These are phyloP conservation scores for Lethenteron camtschaticum DNA, from an alignment of 2,113 vertebrate species.

Conservation along the genomic window DNA sequence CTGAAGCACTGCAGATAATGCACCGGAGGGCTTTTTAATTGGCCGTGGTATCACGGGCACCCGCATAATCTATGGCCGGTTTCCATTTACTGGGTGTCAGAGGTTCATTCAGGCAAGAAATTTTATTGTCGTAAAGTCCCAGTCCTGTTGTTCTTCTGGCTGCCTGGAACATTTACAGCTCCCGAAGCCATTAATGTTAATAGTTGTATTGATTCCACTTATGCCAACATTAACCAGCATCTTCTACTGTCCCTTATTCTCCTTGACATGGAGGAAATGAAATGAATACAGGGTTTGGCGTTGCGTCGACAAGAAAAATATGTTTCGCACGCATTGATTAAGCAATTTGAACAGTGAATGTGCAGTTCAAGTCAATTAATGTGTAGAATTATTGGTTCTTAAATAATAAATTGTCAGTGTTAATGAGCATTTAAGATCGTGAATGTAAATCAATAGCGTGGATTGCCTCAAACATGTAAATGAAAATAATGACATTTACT, in stretches of 20 bases:
- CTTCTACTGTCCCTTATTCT: neutral
- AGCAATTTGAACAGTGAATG: too few relatives aligned
- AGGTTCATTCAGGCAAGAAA: neutral
- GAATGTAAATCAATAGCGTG: too few relatives aligned
- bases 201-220: constrained; percentile 96
- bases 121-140: neutral
- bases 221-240: constrained; percentile 87
- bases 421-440: too few relatives aligned
- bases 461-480: too few relatives aligned
- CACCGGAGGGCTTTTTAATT: neutral
- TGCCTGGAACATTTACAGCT: neutral
- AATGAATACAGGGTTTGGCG: too few relatives aligned
- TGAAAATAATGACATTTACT: too few relatives aligned
- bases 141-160: constrained; percentile 2
- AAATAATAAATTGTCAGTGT: too few relatives aligned
- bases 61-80: neutral
- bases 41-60: neutral
- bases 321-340: too few relatives aligned
- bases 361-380: too few relatives aligned
- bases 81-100: constrained; percentile 3
- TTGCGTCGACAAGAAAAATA: too few relatives aligned
- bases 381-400: too few relatives aligned
- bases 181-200: neutral
- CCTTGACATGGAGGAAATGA: too few relatives aligned
- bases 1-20: neutral